These are phyloP conservation scores for Periphyllus acericola DNA, from an alignment of 2,888 invertebrate species.

Conservation along the genomic window DNA sequence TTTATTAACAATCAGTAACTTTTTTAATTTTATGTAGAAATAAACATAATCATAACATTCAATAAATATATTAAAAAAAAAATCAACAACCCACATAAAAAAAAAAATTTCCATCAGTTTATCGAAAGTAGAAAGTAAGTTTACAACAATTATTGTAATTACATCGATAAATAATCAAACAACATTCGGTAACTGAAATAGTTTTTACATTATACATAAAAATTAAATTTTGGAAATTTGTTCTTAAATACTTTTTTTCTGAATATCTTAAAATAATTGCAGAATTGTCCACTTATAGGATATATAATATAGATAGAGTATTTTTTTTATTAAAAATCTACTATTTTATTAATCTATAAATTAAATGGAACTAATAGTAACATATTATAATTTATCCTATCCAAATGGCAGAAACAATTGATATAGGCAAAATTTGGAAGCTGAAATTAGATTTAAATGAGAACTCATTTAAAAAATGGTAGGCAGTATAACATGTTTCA, in stretches of 20 bases:
- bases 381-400: neutral
- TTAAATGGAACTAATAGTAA: neutral
- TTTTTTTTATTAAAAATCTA: neutral
- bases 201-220: neutral
- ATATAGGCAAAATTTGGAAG: neutral
- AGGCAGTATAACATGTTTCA: neutral
- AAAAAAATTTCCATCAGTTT: neutral
- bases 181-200: no score
- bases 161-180: neutral
- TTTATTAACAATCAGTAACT: slow-evolving; percentile 4
- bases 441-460: neutral
- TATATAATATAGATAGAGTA: neutral
- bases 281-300: neutral
- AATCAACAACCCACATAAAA: neutral
- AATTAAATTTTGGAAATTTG: neutral
- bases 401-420: neutral
- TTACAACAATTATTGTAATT: neutral
- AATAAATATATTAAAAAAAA: neutral
- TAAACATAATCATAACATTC: neutral
- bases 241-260: neutral
- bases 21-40: neutral
- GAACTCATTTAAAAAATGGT: neutral
- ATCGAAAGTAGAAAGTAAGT: neutral
- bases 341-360: neutral
- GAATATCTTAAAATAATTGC: neutral